Percentiles rank a stretch among this genome's conserved stretches.
Conservation (phyloP, 2,113 vertebrate species). For the Thymallus thymallus region DNA sequence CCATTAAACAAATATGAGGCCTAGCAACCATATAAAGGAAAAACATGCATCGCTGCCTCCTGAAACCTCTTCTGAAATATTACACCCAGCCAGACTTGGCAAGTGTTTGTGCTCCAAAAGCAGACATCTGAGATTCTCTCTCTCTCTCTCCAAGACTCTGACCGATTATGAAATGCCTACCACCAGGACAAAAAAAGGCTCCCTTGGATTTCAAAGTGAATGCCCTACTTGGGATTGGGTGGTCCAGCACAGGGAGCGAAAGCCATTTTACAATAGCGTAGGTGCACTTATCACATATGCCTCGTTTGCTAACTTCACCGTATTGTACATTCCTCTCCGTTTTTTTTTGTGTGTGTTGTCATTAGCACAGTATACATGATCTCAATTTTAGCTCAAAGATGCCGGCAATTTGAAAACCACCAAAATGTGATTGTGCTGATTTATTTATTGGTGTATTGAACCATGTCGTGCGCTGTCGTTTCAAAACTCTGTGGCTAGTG, state of each 20-base stretch:
- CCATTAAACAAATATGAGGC: constrained; percentile 37
- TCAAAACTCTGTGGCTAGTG: no score
- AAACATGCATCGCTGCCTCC: constrained; percentile 44
- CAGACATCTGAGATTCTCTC: constrained; percentile 14
- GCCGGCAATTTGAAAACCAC: no score
- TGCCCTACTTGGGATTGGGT: constrained; percentile 14
- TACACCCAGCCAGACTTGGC: constrained; percentile 44
- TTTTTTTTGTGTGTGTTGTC: no score
- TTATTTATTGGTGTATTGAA: no score
- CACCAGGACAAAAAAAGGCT: background rate
- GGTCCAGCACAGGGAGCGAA: background rate
- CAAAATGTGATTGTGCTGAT: no score
- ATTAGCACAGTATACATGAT: no score
- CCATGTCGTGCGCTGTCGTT: no score
- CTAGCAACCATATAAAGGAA: constrained; percentile 56
- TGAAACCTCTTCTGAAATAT: constrained; percentile 31
- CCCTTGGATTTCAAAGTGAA: background rate
- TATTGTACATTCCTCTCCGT: no score
- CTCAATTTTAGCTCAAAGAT: no score
- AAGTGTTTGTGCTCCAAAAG: constrained; percentile 20
- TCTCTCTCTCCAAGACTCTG: background rate
- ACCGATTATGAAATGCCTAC: constrained; percentile 21
- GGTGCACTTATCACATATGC: no score
- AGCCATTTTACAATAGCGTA: background rate
- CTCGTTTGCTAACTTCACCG: no score